Evolutionary conservation across 2,113 vertebrate species (phyloP).

Genomic region (Chaetodon trifascialis): DNA sequence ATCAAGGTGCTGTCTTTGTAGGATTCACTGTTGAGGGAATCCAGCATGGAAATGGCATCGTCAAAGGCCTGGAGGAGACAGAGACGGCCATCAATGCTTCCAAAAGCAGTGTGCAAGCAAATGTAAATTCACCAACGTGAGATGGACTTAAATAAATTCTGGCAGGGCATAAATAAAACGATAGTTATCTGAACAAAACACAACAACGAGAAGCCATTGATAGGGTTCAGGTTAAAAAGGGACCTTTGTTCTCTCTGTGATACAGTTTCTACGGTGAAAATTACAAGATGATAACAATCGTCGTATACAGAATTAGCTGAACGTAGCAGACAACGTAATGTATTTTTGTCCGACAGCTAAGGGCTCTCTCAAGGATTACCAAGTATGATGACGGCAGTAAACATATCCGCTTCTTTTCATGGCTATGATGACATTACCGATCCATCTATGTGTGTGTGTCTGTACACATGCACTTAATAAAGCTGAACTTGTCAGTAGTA

Average conservation of each 20-base stretch:
- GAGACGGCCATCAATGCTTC: constrained; percentile 10
- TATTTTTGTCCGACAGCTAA: no score
- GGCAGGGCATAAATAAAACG: neutral
- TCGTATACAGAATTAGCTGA: neutral
- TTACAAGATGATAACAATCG: neutral
- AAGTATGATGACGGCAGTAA: neutral
- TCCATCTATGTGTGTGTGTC: neutral
- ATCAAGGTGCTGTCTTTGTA: constrained; percentile 99
- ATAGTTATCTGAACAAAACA: neutral
- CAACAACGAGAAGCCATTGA: neutral
- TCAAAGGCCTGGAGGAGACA: constrained; percentile 90
- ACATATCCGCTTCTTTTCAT: neutral
- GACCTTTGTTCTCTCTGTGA: neutral
- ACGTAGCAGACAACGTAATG: neutral
- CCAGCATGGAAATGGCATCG: constrained; percentile 92
- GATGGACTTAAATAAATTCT: neutral
- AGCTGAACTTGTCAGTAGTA: no score
- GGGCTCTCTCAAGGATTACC: neutral
- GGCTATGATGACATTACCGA: neutral
- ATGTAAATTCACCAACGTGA: neutral
- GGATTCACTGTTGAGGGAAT: constrained; percentile 92
- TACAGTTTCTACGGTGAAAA: neutral
- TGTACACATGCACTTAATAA: neutral
- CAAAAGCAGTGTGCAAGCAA: neutral
- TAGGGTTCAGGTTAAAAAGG: no score